Evolutionary conservation across 92 coral and sea anemone genomes (phyloP).

Genomic region (Epizoanthus rinbou): DNA sequence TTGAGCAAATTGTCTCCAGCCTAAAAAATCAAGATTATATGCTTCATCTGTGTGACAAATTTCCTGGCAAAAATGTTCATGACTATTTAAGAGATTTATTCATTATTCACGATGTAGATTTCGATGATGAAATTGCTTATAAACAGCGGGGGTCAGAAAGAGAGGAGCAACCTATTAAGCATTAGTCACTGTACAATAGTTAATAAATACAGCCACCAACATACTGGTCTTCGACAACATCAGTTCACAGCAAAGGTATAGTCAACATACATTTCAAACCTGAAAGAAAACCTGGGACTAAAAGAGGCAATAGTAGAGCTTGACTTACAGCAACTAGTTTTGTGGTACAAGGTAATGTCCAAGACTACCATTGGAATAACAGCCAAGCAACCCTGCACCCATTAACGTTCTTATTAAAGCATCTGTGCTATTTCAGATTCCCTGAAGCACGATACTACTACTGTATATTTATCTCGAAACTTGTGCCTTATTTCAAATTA

Average conservation of each 20-base stretch:
- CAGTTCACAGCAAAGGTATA: too few species aligned
- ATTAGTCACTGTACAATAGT: constrained; percentile 1
- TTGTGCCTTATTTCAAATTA: constrained; percentile 4
- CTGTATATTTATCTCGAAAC: constrained; percentile 30
- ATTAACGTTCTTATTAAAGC: not conserved
- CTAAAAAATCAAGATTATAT: constrained; percentile 17
- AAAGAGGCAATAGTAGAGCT: too few species aligned
- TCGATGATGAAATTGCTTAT: constrained; percentile 29
- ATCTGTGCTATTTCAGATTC: constrained; percentile 19
- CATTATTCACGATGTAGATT: not conserved
- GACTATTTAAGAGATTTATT: too few species aligned
- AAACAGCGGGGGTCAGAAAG: constrained; percentile 27
- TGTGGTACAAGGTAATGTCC: too few species aligned
- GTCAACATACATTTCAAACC: too few species aligned
- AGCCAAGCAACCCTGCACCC: too few species aligned
- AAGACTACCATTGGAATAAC: too few species aligned
- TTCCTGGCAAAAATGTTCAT: constrained; percentile 21
- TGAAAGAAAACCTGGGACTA: too few species aligned
- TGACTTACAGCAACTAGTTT: too few species aligned
- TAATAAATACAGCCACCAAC: not conserved
- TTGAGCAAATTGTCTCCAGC: constrained; percentile 25
- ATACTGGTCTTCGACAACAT: too few species aligned
- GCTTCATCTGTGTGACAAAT: constrained; percentile 36
- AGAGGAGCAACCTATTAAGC: constrained; percentile 1
- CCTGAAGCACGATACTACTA: constrained; percentile 45